Percentiles rank a stretch among this genome's conserved stretches.
Evolutionary conservation across 2,797 vertebrate genomes (phyloP).

Genomic region (Buceros bicornis): DNA sequence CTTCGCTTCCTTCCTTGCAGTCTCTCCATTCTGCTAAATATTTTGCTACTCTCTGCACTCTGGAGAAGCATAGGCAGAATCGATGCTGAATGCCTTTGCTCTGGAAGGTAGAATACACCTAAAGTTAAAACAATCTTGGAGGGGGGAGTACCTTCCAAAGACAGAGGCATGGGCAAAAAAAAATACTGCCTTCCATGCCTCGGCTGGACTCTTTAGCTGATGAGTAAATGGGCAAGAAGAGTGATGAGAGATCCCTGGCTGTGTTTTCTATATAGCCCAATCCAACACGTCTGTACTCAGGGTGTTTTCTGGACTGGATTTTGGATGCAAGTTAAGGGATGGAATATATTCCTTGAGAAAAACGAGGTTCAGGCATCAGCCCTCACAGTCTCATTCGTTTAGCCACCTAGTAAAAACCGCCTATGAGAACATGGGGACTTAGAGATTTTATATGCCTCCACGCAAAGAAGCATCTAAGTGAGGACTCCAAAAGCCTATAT

Average conservation of each 20-base stretch:
- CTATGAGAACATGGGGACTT: neutral
- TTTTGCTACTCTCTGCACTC: neutral
- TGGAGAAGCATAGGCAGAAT: neutral
- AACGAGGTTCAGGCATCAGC: neutral
- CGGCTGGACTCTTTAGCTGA: neutral
- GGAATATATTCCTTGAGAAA: neutral
- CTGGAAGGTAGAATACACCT: neutral
- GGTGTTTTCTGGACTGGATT: neutral
- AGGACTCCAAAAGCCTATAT: neutral
- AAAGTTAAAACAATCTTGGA: neutral
- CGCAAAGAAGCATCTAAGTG: neutral
- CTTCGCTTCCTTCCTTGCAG: neutral
- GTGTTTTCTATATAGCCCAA: neutral
- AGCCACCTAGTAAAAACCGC: neutral
- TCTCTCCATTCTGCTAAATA: neutral
- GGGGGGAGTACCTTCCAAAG: neutral
- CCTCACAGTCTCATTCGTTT: neutral
- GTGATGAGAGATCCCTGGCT: neutral
- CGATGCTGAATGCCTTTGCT: neutral
- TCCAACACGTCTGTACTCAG: neutral
- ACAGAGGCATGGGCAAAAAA: neutral
- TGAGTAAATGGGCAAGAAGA: neutral
- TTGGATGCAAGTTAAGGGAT: neutral
- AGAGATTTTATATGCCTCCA: neutral
- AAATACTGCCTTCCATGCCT: neutral